Percentiles rank a stretch among this genome's conserved stretches.
Evolutionary conservation across 2,113 vertebrate genomes (phyloP).

Genomic region (Passer domesticus): DNA sequence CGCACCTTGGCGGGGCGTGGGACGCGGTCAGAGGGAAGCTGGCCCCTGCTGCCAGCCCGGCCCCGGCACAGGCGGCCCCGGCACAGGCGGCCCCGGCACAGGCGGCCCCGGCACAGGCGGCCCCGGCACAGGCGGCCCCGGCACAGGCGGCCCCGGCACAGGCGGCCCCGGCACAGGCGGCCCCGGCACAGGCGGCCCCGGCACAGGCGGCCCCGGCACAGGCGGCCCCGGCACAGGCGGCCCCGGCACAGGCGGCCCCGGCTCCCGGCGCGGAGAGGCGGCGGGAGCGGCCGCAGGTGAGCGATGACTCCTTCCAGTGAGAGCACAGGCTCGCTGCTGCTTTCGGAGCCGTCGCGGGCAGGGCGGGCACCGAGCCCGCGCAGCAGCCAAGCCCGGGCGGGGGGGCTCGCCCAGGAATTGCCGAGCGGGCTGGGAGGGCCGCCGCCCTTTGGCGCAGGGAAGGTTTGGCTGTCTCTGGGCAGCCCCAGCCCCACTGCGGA

Average conservation of each 20-base stretch:
- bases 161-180: neutral
- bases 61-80: neutral
- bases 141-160: neutral
- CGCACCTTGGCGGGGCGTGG: neutral
- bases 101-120: neutral
- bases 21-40: neutral
- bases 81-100: neutral
- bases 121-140: neutral
- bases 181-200: neutral
- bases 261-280: neutral
- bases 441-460: fast-evolving
- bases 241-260: fast-evolving
- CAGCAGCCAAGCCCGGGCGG: fast-evolving
- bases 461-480: neutral
- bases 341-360: too few relatives aligned
- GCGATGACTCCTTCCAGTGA: fast-evolving
- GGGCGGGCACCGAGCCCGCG: too few relatives aligned
- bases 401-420: fast-evolving
- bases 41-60: neutral
- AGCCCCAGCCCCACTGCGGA: fast-evolving
- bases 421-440: fast-evolving
- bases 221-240: neutral
- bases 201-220: neutral
- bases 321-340: neutral
- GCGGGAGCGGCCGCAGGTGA: neutral